Evolutionary conservation across 2,113 vertebrate species (phyloP).

Genomic region (Poicephalus meyeri): DNA sequence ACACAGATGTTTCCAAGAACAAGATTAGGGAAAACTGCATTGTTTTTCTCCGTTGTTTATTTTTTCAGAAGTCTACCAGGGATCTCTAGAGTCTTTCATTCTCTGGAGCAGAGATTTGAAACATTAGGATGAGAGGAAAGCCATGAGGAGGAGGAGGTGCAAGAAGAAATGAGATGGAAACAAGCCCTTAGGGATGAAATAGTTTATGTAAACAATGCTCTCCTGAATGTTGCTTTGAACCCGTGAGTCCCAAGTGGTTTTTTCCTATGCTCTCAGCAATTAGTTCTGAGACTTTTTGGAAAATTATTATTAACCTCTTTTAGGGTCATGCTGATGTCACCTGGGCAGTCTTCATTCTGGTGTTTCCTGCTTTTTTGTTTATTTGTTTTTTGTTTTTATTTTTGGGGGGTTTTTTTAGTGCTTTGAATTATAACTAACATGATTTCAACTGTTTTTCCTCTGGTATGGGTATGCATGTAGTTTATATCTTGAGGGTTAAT

Average conservation of each 20-base stretch:
- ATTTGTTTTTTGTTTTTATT: rapidly evolving
- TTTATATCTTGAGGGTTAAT: not conserved
- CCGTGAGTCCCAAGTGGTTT: not conserved
- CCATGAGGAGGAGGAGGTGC: not conserved
- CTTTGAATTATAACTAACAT: not conserved
- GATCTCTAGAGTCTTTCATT: slow-evolving; percentile 19
- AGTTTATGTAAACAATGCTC: not conserved
- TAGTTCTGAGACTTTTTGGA: not conserved
- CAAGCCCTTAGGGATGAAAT: not conserved
- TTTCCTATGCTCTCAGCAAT: not conserved
- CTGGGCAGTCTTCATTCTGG: not conserved
- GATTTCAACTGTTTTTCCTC: not conserved
- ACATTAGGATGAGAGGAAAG: not conserved
- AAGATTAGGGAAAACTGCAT: slow-evolving; percentile 24
- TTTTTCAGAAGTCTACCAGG: not conserved
- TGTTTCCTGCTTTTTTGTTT: not conserved
- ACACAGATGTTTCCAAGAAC: slow-evolving; percentile 47
- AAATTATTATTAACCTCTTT: not conserved
- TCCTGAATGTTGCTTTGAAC: not conserved
- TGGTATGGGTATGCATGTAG: not conserved
- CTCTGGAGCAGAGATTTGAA: slow-evolving; percentile 37
- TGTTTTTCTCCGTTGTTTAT: slow-evolving; percentile 38
- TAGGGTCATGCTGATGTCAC: not conserved
- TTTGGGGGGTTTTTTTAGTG: not conserved
- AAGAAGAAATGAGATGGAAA: slow-evolving; percentile 33